Evolutionary conservation across 2,888 invertebrate genomes (phyloP), one percentile per base, ranked within the genome.

Genomic region (Phyto melanocephala): DNA sequence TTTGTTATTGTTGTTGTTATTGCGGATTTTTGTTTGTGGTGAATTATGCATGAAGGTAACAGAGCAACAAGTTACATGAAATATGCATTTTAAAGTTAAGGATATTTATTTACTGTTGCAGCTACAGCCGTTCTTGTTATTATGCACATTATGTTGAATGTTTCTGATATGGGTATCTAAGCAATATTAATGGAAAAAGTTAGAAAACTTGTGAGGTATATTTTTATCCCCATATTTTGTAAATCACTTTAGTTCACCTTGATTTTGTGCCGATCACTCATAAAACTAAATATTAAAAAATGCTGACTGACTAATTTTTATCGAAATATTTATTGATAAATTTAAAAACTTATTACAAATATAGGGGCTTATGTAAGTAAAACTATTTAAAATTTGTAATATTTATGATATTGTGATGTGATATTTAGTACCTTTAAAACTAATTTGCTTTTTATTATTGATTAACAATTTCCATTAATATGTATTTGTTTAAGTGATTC

Each of bases 161-260:
- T 60, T 76, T 67, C 20, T 17, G 54, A 68, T 80, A 67, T 80
- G 15, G 54, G n/a, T 65, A 65, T 76, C 52, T 47, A 33, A 62
- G 70, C 68, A 68, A 63, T 70, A 77, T 81, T 77, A 54, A 67
- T 60, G 52, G 15, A 58, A 76, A 62, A 67, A 67, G 13, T 47
- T n/a, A n/a, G n/a, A 72, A 67, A 77, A 77, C 67, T 77, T 67
- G 71, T 72, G 67, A 54, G 33, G n/a, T 13, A 24, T 42, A 42
- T 13, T 13, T 20, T 24, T 24, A 11, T 40, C 24, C 20, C 35
- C 20, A 2, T 11, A 4, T 2, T 50, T 37, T 47, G 15, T 20
- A 35, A 35, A 17, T 22, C 20, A 42, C 17, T 17, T 37, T 7
- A 40, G 52, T n/a, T 63, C n/a, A 8, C 35, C 0, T 17, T 22